phyloP scores from a whole-genome alignment of 2,888 invertebrate genomes.

The Apamea crenata region DNA sequence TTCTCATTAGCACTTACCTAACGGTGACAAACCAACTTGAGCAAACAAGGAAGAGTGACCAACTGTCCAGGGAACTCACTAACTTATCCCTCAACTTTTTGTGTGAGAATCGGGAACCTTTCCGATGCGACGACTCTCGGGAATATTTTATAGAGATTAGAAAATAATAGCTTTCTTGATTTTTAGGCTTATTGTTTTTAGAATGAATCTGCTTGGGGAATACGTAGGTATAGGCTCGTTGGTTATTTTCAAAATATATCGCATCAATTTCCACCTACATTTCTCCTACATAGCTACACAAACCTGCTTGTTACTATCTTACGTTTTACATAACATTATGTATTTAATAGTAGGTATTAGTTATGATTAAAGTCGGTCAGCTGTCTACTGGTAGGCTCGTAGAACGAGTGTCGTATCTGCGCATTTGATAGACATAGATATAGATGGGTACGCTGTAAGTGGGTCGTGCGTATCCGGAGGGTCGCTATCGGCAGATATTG shows the following conservation, averaged over 20 bases:
- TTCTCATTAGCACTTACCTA: slow-evolving; percentile 81
- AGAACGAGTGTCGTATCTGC: slow-evolving; percentile 68
- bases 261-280: neutral
- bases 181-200: slow-evolving; percentile 19
- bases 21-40: slow-evolving; percentile 76
- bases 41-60: slow-evolving; percentile 67
- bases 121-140: slow-evolving; percentile 49
- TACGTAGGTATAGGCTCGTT: slow-evolving; percentile 5
- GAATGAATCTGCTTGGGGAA: slow-evolving; percentile 29
- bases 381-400: slow-evolving; percentile 69
- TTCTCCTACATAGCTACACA: neutral
- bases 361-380: slow-evolving; percentile 73
- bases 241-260: slow-evolving; percentile 20
- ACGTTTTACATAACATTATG: slow-evolving; percentile 7
- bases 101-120: slow-evolving; percentile 59
- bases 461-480: slow-evolving; percentile 86
- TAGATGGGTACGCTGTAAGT: slow-evolving; percentile 73
- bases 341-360: slow-evolving; percentile 40
- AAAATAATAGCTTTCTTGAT: slow-evolving; percentile 46
- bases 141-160: slow-evolving; percentile 60
- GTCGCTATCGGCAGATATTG: slow-evolving; percentile 77
- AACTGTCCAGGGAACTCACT: slow-evolving; percentile 71
- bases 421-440: slow-evolving; percentile 64
- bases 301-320: neutral
- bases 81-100: slow-evolving; percentile 76